Percentiles rank a stretch among this genome's conserved stretches.
Evolutionary conservation across 2,888 invertebrate species (phyloP).

Genomic region (Vesta saturnalis): DNA sequence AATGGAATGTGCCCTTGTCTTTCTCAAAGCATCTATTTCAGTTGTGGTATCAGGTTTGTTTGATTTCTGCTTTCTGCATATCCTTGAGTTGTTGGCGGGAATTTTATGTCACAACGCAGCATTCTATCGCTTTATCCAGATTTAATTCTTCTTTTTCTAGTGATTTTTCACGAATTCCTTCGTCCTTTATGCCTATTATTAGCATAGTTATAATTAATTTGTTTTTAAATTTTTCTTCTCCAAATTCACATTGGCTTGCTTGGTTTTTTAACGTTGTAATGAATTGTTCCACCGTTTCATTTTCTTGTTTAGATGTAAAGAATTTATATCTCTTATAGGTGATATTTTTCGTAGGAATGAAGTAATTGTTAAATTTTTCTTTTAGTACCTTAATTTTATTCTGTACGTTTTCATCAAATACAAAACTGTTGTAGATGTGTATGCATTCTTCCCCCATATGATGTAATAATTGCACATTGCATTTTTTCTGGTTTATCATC

Average conservation of each 20-base stretch:
- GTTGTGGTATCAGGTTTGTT: background rate
- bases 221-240: too few species aligned
- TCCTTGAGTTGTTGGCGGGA: conserved; percentile 8
- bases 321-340: too few species aligned
- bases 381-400: conserved; percentile 33
- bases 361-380: conserved; percentile 44
- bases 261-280: conserved; percentile 40
- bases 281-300: conserved; percentile 42
- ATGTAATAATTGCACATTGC: conserved; percentile 44
- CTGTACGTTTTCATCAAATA: conserved; percentile 32
- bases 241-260: conserved; percentile 42
- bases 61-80: too few species aligned
- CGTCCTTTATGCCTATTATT: too few species aligned
- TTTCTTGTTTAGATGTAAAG: conserved; percentile 38
- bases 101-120: conserved; percentile 26
- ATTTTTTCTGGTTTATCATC: conserved; percentile 33
- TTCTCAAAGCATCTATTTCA: background rate
- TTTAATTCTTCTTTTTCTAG: too few species aligned
- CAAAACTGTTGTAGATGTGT: conserved; percentile 43
- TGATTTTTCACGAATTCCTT: too few species aligned
- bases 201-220: too few species aligned
- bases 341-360: conserved; percentile 42
- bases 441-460: conserved; percentile 45
- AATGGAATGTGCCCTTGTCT: background rate
- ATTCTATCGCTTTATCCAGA: conserved; percentile 39